Base-by-base conservation (phyloP, 2,797 vertebrate species). In the Enteromius anoplus region DNA sequence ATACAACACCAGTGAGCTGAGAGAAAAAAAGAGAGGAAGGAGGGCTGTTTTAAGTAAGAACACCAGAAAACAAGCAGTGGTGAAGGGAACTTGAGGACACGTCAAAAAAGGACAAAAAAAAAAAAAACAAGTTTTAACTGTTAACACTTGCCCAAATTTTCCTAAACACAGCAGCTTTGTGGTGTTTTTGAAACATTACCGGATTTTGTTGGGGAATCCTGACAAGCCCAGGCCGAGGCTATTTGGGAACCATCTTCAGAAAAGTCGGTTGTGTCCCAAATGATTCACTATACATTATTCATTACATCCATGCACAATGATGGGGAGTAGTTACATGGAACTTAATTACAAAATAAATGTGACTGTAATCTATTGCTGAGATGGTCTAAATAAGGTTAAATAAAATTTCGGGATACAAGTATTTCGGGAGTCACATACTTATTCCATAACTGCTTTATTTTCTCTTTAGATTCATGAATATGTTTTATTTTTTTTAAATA, bases 1-100 rank as follows among this genome's bases (percentile, higher is more conserved):
- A 93, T 86, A 6, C 76, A 91, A 93, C 89, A 34, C 78, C 77
- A 80, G 58, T 79, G 80, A 85, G 85, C 86, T 87, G 47, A 89
- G 85, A 88, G 85, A 62, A 23, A 62, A 86, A 89, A 47, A 32
- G 29, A 60, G 73, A 55, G 58, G 29, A 37, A 51, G 47, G 58
- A 17, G 21, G 69, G 80, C 86, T 77, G 68, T 83, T 83, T 62
- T n/a, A 82, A 85, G 65, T 70, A 45, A 75, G 85, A 34, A 37
- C 19, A 37, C 14, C 21, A 71, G 42, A 84, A 83, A 79, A 62
- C 49, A 34, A 69, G 66, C 62, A 55, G 19, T 37, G 11, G 26
- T 58, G 5, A 79, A 42, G 37, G 55, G 42, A 60, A 64, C 60
- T 60, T 75, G 12, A 75, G 80, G 68, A 55, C 37, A 75, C 0